Conservation (phyloP, 2,888 invertebrate genomes). For the Mimachlamys varia region DNA sequence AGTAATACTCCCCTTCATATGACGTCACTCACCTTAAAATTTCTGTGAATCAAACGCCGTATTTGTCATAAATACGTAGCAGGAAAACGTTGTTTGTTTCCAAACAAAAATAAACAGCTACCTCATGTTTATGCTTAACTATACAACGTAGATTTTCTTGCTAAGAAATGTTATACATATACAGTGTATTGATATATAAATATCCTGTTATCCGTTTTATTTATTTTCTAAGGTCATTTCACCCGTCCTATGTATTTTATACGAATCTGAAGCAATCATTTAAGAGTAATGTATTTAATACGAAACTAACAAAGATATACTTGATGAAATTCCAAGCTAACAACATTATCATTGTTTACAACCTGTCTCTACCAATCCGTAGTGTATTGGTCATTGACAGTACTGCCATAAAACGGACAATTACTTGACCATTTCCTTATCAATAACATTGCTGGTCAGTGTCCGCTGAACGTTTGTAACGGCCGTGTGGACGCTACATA, state of each 20-base stretch:
- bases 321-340: not conserved
- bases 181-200: not conserved
- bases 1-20: not conserved
- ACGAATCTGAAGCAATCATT: no score
- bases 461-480: not conserved
- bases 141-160: no score
- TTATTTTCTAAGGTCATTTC: not conserved
- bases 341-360: not conserved
- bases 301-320: no score
- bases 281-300: not conserved
- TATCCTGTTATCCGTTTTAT: not conserved
- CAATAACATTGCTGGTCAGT: not conserved
- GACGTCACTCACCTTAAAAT: not conserved
- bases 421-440: slow-evolving; percentile 9
- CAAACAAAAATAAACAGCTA: not conserved
- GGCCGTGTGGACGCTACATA: not conserved
- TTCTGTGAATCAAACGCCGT: not conserved
- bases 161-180: no score
- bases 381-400: not conserved
- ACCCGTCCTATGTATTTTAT: no score
- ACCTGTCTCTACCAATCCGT: not conserved
- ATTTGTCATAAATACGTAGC: not conserved
- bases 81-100: not conserved
- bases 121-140: not conserved
- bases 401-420: not conserved